Evolutionary conservation across 2,888 invertebrate genomes (phyloP).

Genomic region (Priocnemis perturbator): DNA sequence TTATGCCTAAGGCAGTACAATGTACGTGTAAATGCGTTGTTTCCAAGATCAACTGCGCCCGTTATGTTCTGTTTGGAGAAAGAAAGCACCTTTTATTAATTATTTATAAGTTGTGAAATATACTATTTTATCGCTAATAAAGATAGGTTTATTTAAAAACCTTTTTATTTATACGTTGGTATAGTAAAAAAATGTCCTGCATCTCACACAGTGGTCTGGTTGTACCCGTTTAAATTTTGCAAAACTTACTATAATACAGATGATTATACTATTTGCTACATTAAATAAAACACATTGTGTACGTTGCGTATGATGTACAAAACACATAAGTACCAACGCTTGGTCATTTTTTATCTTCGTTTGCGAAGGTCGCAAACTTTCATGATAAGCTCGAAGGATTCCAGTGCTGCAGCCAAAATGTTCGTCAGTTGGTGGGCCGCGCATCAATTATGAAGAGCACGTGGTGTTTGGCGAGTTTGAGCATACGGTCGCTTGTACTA

Average conservation of each 20-base stretch:
- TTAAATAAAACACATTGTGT: slow-evolving; percentile 43
- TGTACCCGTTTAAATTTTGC: slow-evolving; percentile 15
- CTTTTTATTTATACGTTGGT: slow-evolving; percentile 34
- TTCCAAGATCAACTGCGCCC: slow-evolving; percentile 44
- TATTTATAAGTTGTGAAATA: slow-evolving; percentile 73
- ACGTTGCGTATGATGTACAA: slow-evolving; percentile 14
- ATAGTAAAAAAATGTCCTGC: slow-evolving; percentile 32
- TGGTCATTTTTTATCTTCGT: slow-evolving; percentile 27
- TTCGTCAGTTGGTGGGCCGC: slow-evolving; percentile 51
- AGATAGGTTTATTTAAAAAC: slow-evolving; percentile 64
- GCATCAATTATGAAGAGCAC: slow-evolving; percentile 66
- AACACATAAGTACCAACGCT: slow-evolving; percentile 22
- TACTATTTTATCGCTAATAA: slow-evolving; percentile 73
- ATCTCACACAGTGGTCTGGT: slow-evolving; percentile 27
- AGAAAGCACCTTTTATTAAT: slow-evolving; percentile 65
- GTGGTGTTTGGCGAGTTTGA: slow-evolving; percentile 77
- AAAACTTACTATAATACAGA: slow-evolving; percentile 11
- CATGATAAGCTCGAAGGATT: slow-evolving; percentile 80
- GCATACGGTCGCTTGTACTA: slow-evolving; percentile 85
- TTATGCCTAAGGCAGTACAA: slow-evolving; percentile 6
- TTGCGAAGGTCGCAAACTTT: slow-evolving; percentile 68
- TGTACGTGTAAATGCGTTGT: slow-evolving; percentile 53
- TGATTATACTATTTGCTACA: slow-evolving; percentile 38
- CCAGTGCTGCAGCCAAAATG: slow-evolving; percentile 83
- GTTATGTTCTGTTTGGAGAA: slow-evolving; percentile 43